These are phyloP conservation scores for Graphium colonna DNA, from an alignment of 2,888 invertebrate species.

Conservation along the genomic window DNA sequence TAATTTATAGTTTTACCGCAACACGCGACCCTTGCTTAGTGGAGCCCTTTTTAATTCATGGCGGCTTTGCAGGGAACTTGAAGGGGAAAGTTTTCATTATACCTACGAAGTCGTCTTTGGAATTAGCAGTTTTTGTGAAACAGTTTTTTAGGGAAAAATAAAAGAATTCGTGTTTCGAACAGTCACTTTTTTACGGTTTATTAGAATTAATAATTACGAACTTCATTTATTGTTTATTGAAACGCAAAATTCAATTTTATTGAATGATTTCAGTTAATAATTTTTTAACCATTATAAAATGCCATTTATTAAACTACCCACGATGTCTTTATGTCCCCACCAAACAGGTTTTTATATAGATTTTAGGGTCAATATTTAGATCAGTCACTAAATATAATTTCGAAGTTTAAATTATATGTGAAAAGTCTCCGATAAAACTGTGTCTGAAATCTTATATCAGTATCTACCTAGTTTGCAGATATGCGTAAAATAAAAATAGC, in stretches of 20 bases:
- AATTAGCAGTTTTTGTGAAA: constrained; percentile 24
- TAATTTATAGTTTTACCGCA: constrained; percentile 29
- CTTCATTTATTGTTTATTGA: neutral
- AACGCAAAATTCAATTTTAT: neutral
- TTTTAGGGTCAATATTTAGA: too few species aligned
- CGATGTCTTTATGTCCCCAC: too few species aligned
- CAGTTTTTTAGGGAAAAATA: constrained; percentile 9
- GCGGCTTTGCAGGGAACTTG: constrained; percentile 34
- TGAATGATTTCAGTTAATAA: too few species aligned
- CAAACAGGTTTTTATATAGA: too few species aligned
- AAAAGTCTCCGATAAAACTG: too few species aligned
- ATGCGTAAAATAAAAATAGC: too few species aligned
- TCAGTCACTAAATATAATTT: too few species aligned
- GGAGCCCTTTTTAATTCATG: constrained; percentile 53
- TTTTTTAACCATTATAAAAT: too few species aligned
- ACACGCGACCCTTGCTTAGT: constrained; percentile 43
- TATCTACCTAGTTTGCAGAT: too few species aligned
- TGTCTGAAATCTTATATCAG: too few species aligned
- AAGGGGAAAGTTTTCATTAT: constrained; percentile 43
- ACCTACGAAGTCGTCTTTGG: constrained; percentile 28
- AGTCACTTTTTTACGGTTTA: neutral
- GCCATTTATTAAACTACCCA: too few species aligned
- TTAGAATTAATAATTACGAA: neutral
- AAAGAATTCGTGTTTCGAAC: neutral
- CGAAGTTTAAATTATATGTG: too few species aligned